Evolutionary conservation across 1,140 invertebrate genomes (phyloP), one percentile per base, ranked within the genome.

Genomic region (Lucilia cuprina): DNA sequence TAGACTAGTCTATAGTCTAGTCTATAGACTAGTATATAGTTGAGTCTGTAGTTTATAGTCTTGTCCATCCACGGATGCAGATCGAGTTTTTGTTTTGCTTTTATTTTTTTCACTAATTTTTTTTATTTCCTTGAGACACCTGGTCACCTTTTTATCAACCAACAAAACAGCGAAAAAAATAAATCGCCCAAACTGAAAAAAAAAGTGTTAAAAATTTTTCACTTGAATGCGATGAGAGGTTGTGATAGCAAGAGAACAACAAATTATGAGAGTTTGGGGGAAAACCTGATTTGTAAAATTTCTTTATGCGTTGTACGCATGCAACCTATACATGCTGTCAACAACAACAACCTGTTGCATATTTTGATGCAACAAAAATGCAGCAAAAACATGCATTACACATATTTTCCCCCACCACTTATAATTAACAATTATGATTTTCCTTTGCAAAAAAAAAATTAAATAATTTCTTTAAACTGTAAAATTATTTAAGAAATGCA

Each of bases 231-330:
- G 41, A 41, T 41, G 41, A 41, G 41, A 60, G n/a, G 4, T 30
- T 14, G 55, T 7, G 55, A 60, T 60, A n/a, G 7, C 13, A 60
- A 60, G 55, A 60, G 55, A 60, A 60, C 55, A 60, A 60, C 14
- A 60, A 30, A 30, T 30, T n/a, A 60, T 14, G 7, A 60, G 17
- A 60, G 17, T 5, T 10, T 60, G 55, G 55, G 55, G 55, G n/a
- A 70, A 70, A 70, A 70, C 65, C 65, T 70, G 65, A 70, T 70
- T 70, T 10, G 7, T 9, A 21, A 70, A 21, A 49, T 25, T 13
- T 80, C 47, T 80, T 80, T 49, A 80, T 78, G 34, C n/a, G 41
- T 80, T 78, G 47, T 78, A 70, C 65, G 65, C 65, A 70, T 70
- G 65, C 65, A 21, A 60, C 55, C 55, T 14, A 17, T n/a, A 13